Conservation (phyloP, 1,140 invertebrate species). For the Nasonia giraulti region DNA sequence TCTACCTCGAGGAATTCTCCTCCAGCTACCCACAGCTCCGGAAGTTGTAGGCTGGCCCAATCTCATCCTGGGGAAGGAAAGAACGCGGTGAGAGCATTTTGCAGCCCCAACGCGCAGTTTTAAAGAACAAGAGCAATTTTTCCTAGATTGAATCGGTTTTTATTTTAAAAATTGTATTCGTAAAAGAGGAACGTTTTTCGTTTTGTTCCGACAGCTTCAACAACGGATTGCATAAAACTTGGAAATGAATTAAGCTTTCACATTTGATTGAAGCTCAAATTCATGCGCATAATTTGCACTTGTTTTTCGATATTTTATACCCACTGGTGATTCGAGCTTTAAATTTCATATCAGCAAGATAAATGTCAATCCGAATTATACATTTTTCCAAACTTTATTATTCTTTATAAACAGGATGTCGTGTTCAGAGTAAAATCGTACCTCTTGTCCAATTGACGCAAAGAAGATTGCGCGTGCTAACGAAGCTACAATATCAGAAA, state of each 20-base stretch:
- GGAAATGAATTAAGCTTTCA: no score
- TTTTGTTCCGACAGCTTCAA: no score
- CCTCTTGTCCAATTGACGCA: background rate
- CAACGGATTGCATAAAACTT: background rate
- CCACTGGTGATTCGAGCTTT: background rate
- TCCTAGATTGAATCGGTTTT: no score
- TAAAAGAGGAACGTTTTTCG: no score
- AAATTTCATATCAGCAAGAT: background rate
- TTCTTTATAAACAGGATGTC: no score
- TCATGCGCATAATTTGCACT: background rate
- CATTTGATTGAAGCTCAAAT: background rate
- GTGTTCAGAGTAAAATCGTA: no score
- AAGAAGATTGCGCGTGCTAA: background rate
- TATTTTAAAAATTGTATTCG: no score
- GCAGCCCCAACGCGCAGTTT: no score
- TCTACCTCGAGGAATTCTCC: background rate
- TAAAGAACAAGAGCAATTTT: no score
- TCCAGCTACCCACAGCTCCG: background rate
- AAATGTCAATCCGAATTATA: no score
- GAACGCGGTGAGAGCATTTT: no score
- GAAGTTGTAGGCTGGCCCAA: constrained; percentile 10
- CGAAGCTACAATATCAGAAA: background rate
- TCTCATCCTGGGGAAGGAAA: background rate
- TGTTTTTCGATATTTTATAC: background rate
- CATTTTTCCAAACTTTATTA: no score